These are phyloP conservation scores for Balaenoptera acutorostrata DNA, from an alignment of 2,113 vertebrate species.

Conservation along the genomic window DNA sequence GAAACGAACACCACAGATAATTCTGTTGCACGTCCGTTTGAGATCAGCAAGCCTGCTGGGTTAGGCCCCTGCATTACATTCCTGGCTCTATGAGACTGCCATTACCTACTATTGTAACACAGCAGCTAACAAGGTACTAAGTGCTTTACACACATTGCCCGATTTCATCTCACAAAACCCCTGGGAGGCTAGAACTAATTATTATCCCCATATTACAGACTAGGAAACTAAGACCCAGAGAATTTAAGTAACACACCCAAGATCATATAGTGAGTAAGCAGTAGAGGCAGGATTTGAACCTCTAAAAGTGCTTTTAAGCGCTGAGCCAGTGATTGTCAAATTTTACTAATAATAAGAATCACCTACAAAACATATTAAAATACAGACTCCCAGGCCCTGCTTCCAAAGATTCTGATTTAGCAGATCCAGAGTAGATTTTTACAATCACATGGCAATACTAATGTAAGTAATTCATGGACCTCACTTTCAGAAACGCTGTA, in stretches of 20 bases:
- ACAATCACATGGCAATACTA: background rate
- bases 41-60: background rate
- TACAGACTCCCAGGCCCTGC: background rate
- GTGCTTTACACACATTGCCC: background rate
- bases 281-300: background rate
- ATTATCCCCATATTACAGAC: background rate
- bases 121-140: background rate
- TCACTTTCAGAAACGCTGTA: background rate
- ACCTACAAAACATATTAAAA: background rate
- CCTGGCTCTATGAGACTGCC: background rate
- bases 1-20: background rate
- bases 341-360: background rate
- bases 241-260: background rate
- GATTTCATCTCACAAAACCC: background rate
- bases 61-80: fast-evolving
- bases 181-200: background rate
- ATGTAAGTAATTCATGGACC: background rate
- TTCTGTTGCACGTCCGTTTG: background rate
- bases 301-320: background rate
- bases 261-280: background rate
- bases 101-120: background rate
- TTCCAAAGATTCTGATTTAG: background rate
- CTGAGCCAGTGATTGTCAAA: background rate
- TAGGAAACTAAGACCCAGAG: background rate
- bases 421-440: background rate